A percentile compares a stretch with the other conserved stretches of the same genome.
Conservation (phyloP, 2,113 vertebrate species). For the Phocoena sinus region DNA sequence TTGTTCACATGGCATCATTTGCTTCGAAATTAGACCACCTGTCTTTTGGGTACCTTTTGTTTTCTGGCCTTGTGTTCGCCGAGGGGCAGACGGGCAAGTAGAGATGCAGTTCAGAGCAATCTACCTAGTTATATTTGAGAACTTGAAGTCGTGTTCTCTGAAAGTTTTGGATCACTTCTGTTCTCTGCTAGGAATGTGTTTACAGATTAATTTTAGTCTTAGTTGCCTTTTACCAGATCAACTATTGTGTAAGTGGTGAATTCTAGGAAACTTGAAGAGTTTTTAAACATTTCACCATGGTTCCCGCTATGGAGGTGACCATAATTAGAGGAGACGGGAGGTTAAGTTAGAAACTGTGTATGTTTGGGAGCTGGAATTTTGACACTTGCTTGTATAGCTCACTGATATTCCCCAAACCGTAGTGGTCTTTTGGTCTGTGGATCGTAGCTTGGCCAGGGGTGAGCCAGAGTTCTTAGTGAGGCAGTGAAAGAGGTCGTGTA, state of each 20-base stretch:
- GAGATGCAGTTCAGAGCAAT: not conserved
- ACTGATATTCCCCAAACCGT: not conserved
- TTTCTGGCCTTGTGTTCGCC: not conserved
- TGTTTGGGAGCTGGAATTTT: not conserved
- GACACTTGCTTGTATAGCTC: conserved; percentile 18
- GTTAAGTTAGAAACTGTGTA: conserved; percentile 28
- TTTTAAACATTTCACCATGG: conserved; percentile 8
- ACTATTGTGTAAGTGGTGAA: conserved; percentile 44
- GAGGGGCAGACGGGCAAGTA: not conserved
- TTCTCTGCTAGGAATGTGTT: not conserved
- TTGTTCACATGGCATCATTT: not conserved
- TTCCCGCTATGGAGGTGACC: conserved; percentile 16
- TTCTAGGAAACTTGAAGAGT: conserved; percentile 49
- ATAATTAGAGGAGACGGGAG: conserved; percentile 56
- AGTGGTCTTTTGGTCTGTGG: conserved; percentile 19
- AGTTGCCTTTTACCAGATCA: conserved; percentile 26
- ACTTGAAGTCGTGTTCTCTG: not conserved
- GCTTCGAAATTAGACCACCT: not conserved
- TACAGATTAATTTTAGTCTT: conserved; percentile 37
- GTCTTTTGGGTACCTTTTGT: not conserved
- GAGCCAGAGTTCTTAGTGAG: conserved; percentile 3
- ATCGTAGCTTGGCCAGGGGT: not conserved
- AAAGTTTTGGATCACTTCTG: not conserved
- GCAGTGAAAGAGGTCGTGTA: not conserved
- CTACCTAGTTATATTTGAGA: not conserved